A percentile compares a stretch with the other conserved stretches of the same genome.
phyloP scores from a whole-genome alignment of 2,797 vertebrate species.

The Hippocampus kuda region DNA sequence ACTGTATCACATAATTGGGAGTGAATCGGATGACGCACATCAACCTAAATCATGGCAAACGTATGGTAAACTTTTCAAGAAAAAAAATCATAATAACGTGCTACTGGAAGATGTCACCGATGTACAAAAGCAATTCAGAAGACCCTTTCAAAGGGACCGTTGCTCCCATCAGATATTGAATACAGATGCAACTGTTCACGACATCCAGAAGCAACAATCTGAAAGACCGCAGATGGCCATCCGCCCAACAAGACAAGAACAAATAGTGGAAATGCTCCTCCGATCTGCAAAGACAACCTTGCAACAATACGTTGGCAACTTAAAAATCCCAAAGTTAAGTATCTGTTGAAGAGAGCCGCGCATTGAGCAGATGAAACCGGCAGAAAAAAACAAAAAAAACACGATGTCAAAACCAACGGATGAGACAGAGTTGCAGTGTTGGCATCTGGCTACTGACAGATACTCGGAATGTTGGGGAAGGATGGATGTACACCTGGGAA shows the following conservation, averaged over 20 bases:
- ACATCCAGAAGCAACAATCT: not conserved
- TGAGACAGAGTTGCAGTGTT: not conserved
- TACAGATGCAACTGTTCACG: not conserved
- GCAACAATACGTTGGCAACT: not conserved
- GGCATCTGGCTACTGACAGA: not conserved
- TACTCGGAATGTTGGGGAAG: not conserved
- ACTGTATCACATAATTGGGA: not conserved
- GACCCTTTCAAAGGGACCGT: not conserved
- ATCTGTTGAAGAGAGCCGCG: not conserved
- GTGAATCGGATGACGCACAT: not conserved
- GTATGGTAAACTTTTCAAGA: not conserved
- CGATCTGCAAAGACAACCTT: not conserved
- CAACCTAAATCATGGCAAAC: not conserved
- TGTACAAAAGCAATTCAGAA: not conserved
- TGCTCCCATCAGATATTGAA: not conserved
- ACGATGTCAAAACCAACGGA: not conserved
- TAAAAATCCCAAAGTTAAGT: not conserved
- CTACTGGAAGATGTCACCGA: not conserved
- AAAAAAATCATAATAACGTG: not conserved
- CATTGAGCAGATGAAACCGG: not conserved
- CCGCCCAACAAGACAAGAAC: not conserved
- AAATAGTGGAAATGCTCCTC: not conserved
- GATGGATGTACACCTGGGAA: not conserved
- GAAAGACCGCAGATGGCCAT: no score
- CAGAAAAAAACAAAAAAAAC: not conserved